Conservation (phyloP, 2,113 vertebrate species). For the Callipepla squamata region DNA sequence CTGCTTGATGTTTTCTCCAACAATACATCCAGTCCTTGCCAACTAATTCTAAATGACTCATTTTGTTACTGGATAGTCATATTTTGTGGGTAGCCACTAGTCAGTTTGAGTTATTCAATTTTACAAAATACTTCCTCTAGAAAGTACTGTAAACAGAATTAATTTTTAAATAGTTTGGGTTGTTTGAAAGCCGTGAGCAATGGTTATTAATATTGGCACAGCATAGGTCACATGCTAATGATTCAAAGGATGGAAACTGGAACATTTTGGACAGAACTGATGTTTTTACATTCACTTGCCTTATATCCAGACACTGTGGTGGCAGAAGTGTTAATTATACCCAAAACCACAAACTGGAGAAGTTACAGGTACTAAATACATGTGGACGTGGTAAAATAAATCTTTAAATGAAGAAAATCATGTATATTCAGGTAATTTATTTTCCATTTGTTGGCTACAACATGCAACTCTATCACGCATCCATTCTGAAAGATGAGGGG, state of each 20-base stretch:
- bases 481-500: background rate
- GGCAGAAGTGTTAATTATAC: slow-evolving; percentile 39
- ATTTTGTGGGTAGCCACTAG: slow-evolving; percentile 58
- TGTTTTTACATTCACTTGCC: slow-evolving; percentile 36
- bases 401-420: background rate
- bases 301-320: background rate
- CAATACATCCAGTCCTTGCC: background rate
- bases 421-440: background rate
- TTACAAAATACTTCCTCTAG: slow-evolving; percentile 54
- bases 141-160: slow-evolving; percentile 60
- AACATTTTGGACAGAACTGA: slow-evolving; percentile 42
- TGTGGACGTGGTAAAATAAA: slow-evolving; percentile 3
- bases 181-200: slow-evolving; percentile 57
- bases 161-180: slow-evolving; percentile 53
- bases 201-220: slow-evolving; percentile 59
- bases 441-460: background rate
- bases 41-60: slow-evolving; percentile 34
- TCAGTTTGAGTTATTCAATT: slow-evolving; percentile 56
- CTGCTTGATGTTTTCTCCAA: slow-evolving; percentile 21
- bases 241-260: slow-evolving; percentile 34
- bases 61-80: slow-evolving; percentile 42
- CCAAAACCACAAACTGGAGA: slow-evolving; percentile 3
- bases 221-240: slow-evolving; percentile 32
- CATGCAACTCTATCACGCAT: background rate
- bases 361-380: slow-evolving; percentile 1